Evolutionary conservation across 2,113 vertebrate genomes (phyloP).

Genomic region (Lethenteron camtschaticum): DNA sequence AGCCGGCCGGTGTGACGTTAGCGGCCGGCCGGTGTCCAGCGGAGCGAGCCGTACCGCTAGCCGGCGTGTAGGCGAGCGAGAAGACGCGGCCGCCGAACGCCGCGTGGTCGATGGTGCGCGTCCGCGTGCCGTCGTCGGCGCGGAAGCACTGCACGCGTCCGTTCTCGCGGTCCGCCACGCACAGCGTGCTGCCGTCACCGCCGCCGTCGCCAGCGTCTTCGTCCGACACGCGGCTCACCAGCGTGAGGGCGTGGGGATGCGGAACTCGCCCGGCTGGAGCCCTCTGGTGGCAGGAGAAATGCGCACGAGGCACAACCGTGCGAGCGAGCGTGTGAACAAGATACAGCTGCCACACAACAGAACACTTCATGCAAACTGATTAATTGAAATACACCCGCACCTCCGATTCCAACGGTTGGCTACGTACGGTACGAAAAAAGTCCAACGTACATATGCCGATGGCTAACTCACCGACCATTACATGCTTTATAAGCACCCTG

Average conservation of each 20-base stretch:
- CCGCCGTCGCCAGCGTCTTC: background rate
- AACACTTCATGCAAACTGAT: background rate
- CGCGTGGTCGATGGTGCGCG: no score
- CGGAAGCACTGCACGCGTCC: slow-evolving; percentile 1
- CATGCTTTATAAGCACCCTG: no score
- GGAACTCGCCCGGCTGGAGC: background rate
- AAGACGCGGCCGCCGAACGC: background rate
- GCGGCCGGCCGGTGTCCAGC: no score
- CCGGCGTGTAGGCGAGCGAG: background rate
- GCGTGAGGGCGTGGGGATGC: background rate
- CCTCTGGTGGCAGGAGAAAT: background rate
- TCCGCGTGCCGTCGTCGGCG: background rate
- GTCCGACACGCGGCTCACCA: background rate
- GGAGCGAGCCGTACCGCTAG: no score
- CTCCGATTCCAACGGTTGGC: background rate
- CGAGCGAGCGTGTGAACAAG: background rate
- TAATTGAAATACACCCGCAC: background rate
- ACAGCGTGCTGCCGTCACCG: background rate
- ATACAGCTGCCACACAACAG: background rate
- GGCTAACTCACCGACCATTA: no score
- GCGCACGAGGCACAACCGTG: background rate
- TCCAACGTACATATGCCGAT: background rate
- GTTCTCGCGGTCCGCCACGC: slow-evolving; percentile 1
- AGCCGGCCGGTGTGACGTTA: no score
- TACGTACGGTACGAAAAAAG: background rate